Percentiles rank a stretch among this genome's conserved stretches.
These are phyloP conservation scores for Trachemys scripta DNA, from an alignment of 2,113 vertebrate species.

Conservation along the genomic window DNA sequence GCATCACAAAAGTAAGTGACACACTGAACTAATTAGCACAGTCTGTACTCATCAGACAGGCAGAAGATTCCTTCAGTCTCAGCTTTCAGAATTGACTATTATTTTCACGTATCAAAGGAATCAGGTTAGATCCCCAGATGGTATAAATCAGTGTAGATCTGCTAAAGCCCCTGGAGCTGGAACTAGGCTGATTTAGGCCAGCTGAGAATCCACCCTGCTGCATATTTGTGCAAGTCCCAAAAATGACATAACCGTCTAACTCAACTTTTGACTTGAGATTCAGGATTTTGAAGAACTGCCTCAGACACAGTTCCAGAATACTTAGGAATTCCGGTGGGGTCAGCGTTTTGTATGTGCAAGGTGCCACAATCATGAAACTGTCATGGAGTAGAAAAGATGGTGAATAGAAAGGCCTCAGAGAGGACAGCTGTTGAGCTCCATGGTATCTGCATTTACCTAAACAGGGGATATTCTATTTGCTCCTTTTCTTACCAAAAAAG, in stretches of 20 bases:
- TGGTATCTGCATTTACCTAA: background rate
- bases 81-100: background rate
- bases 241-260: background rate
- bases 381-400: background rate
- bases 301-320: background rate
- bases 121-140: background rate
- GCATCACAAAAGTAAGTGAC: background rate
- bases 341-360: background rate
- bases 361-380: background rate
- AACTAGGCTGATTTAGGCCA: background rate
- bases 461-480: background rate
- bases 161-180: background rate
- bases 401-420: background rate
- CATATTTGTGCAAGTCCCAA: background rate
- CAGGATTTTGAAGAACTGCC: background rate
- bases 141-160: background rate
- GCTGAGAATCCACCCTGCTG: background rate
- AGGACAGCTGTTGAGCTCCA: background rate
- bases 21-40: background rate
- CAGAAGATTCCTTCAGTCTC: background rate
- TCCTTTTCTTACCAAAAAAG: background rate
- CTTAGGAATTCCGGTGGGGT: background rate
- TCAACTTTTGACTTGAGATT: background rate
- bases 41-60: background rate
- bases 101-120: background rate